These are phyloP conservation scores for Drosophila repleta DNA, from an alignment of 1,140 invertebrate species.

Conservation along the genomic window DNA sequence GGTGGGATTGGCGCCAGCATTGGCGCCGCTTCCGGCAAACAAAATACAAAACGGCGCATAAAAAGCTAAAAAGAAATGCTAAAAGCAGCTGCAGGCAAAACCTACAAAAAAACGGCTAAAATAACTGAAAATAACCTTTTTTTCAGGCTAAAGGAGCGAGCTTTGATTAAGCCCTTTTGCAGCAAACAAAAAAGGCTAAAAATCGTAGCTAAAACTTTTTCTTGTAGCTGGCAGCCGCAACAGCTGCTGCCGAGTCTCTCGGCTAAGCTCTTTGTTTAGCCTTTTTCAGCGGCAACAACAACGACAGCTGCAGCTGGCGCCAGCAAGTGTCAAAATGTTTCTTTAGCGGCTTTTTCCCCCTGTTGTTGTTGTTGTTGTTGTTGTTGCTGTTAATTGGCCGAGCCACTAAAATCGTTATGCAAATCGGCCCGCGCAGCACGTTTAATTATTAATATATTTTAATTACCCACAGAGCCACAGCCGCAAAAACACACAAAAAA, in stretches of 20 bases:
- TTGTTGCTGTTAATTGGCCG: constrained; percentile 58
- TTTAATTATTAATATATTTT: constrained; percentile 82
- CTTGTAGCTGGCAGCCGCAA: no score
- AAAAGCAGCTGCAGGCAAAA: not conserved
- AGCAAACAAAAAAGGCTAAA: constrained; percentile 1
- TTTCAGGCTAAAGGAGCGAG: no score
- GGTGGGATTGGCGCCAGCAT: constrained; percentile 26
- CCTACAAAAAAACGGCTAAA: not conserved
- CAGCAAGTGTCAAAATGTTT: constrained; percentile 74
- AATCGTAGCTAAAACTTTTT: not conserved
- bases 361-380: constrained; percentile 24
- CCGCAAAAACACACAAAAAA: constrained; percentile 2
- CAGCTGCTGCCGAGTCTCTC: no score
- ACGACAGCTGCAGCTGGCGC: constrained; percentile 52
- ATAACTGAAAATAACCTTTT: no score
- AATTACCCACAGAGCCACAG: constrained; percentile 41
- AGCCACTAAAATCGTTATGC: constrained; percentile 57
- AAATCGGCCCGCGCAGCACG: constrained; percentile 61
- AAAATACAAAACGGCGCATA: constrained; percentile 1
- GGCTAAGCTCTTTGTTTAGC: no score
- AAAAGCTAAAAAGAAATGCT: not conserved
- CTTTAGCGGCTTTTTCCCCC: constrained; percentile 9
- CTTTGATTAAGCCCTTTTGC: no score
- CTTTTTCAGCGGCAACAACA: no score
- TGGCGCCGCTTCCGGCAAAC: constrained; percentile 28